These are phyloP conservation scores for Hylomyscus alleni DNA, from an alignment of 2,797 vertebrate species.

Conservation along the genomic window DNA sequence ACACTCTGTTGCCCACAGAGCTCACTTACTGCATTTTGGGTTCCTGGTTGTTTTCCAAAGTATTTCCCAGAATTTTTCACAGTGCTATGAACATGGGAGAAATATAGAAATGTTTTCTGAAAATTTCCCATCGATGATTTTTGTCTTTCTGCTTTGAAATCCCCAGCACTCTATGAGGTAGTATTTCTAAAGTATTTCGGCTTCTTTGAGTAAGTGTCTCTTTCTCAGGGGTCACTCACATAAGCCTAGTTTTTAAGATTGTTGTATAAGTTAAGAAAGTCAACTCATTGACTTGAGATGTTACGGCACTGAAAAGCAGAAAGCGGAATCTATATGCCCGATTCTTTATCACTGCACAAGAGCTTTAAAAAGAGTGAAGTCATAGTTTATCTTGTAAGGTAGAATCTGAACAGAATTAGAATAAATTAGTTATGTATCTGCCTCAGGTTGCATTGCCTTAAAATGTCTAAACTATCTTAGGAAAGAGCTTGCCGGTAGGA, in stretches of 20 bases:
- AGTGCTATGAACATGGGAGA: slow-evolving; percentile 32
- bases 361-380: slow-evolving; percentile 50
- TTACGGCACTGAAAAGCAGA: not conserved
- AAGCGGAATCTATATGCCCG: not conserved
- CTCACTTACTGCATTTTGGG: not conserved
- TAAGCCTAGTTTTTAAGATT: slow-evolving; percentile 32
- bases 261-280: slow-evolving; percentile 62
- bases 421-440: not conserved
- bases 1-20: not conserved
- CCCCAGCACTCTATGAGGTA: not conserved
- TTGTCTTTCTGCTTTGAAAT: slow-evolving; percentile 46
- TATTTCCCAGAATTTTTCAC: slow-evolving; percentile 20
- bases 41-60: slow-evolving; percentile 12
- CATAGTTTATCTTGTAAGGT: not conserved
- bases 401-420: slow-evolving; percentile 45
- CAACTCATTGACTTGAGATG: slow-evolving; percentile 35
- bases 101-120: slow-evolving; percentile 53
- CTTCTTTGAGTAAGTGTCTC: not conserved
- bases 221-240: slow-evolving; percentile 22
- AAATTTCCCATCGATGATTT: slow-evolving; percentile 7
- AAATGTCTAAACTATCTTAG: slow-evolving; percentile 16
- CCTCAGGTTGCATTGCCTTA: slow-evolving; percentile 4
- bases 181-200: slow-evolving; percentile 55
- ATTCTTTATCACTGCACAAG: not conserved
- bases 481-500: not conserved